Evolutionary conservation across 2,113 vertebrate genomes (phyloP).

Genomic region (Thermophis baileyi): DNA sequence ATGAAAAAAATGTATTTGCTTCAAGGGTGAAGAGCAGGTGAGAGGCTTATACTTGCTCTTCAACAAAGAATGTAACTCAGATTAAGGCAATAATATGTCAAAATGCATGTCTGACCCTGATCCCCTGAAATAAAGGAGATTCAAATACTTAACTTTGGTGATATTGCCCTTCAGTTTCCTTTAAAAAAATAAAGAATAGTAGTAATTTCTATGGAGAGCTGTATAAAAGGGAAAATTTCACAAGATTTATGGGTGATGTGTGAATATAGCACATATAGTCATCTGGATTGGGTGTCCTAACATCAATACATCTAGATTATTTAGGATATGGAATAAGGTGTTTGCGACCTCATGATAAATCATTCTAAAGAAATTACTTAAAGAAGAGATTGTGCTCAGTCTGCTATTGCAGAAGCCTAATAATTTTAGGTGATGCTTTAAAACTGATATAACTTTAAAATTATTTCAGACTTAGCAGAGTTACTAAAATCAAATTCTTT

Average conservation of each 20-base stretch:
- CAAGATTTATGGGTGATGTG: background rate
- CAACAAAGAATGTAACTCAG: background rate
- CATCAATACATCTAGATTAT: background rate
- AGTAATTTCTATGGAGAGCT: background rate
- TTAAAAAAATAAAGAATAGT: background rate
- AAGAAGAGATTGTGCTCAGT: background rate
- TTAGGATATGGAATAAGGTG: background rate
- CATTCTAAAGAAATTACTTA: background rate
- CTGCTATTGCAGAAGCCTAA: background rate
- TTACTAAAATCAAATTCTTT: background rate
- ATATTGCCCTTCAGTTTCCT: background rate
- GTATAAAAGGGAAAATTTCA: background rate
- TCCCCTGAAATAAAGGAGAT: background rate
- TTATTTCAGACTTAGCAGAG: background rate
- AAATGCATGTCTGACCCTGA: background rate
- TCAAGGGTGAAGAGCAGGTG: background rate
- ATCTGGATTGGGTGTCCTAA: background rate
- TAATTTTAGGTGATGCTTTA: background rate
- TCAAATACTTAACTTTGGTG: background rate
- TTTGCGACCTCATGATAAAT: background rate
- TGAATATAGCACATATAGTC: background rate
- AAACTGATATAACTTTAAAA: background rate
- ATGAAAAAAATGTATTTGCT: background rate
- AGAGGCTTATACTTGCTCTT: background rate
- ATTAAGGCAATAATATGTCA: background rate